Evolutionary conservation across 2,797 vertebrate species (phyloP), one percentile per base, ranked within the genome.

Genomic region (Astyanax mexicanus): DNA sequence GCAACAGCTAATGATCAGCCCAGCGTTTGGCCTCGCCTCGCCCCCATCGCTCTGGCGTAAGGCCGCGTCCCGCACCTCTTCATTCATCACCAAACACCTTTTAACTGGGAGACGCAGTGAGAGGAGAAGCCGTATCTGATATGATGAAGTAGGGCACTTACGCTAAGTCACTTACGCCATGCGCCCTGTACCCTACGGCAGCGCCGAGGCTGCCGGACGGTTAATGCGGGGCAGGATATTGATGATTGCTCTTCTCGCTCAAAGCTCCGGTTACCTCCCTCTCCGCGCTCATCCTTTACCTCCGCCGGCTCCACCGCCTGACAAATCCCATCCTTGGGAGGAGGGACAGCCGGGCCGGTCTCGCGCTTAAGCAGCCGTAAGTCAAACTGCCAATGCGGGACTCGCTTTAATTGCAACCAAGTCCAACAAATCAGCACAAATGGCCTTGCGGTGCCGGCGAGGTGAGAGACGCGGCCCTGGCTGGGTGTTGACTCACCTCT

Each of bases 341-440:
- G 86, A 74, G 42, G 55, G 85, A 90, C 86, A 87, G 87, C 86
- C 78, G 85, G 90, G 87, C 89, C 86, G 86, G 88, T 87, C 89
- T 86, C 81, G 83, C 84, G 79, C 82, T 89, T 91, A 91, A 86
- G 90, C 88, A 90, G 87, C 87, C 86, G 86, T 91, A 93, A 92
- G 88, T 93, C 90, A 93, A 92, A 86, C 88, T 93, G 92, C 88
- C 90, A 91, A 89, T 90, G 88, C 81, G 83, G 79, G 85, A 85
- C 67, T 80, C 77, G 73, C 77, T 80, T 89, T 94, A 93, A 94
- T 92, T 92, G 89, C 79, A 27, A 81, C 83, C 82, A 80, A 76
- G 87, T 84, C 86, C 71, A 65, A 91, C 92, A 93, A 93, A 94
- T 92, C 89, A 92, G 88, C 89, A 90, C 86, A 88, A 92, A 91